These are phyloP conservation scores for Leucosticte australis DNA, from an alignment of 2,113 vertebrate species.

Conservation along the genomic window DNA sequence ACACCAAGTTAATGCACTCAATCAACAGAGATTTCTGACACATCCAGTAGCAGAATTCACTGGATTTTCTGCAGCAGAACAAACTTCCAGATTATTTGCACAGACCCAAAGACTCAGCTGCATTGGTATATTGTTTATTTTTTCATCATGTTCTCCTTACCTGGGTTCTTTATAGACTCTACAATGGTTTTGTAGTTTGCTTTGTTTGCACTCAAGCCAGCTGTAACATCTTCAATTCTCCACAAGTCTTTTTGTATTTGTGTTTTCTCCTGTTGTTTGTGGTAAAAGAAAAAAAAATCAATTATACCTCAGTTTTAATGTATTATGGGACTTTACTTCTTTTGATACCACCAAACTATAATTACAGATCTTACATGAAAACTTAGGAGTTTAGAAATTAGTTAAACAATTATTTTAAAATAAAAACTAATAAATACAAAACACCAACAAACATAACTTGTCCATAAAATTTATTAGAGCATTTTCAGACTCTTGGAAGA, in stretches of 20 bases:
- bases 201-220: conserved; percentile 94
- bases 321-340: background rate
- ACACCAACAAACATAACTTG: background rate
- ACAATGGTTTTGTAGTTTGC: conserved; percentile 92
- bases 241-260: conserved; percentile 96
- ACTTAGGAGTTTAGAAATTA: background rate
- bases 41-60: background rate
- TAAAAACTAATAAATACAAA: background rate
- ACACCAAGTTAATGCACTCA: background rate
- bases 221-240: conserved; percentile 95
- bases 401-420: background rate
- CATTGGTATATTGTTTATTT: background rate
- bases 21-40: background rate
- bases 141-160: conserved; percentile 62
- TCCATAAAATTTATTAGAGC: background rate
- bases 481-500: background rate
- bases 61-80: background rate
- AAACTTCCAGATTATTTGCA: background rate
- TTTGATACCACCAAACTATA: background rate
- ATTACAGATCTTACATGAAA: background rate
- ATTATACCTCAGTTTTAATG: background rate
- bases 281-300: background rate
- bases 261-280: conserved; percentile 82
- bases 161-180: conserved; percentile 94
- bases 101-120: background rate